A percentile compares a stretch with the other conserved stretches of the same genome.
phyloP scores from a whole-genome alignment of 2,888 invertebrate species.

The Byasa hedistus region DNA sequence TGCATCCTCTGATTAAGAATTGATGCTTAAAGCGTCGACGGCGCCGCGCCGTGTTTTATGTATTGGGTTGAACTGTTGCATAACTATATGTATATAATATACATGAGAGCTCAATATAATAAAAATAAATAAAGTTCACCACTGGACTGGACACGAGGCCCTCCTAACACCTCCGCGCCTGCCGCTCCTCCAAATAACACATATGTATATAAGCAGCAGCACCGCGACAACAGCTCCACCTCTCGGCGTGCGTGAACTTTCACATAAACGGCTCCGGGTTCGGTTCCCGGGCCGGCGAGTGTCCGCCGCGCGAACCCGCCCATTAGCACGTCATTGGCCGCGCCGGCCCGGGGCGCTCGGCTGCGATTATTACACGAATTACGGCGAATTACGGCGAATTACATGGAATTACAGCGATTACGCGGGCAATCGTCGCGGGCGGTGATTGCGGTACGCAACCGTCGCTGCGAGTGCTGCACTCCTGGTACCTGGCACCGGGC shows the following conservation, averaged over 20 bases:
- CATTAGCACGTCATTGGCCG: slow-evolving; percentile 44
- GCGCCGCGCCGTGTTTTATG: not conserved
- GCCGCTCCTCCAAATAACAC: no score
- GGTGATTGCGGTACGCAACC: slow-evolving; percentile 12
- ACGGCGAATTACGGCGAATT: slow-evolving; percentile 22
- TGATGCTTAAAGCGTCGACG: slow-evolving; percentile 3
- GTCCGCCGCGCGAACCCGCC: slow-evolving; percentile 27
- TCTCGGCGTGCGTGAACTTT: slow-evolving; percentile 5
- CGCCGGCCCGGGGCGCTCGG: slow-evolving; percentile 30
- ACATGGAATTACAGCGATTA: slow-evolving; percentile 40
- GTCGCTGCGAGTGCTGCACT: not conserved
- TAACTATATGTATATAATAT: no score
- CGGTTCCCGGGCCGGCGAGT: slow-evolving; percentile 30
- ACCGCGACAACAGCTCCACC: no score
- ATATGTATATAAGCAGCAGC: no score
- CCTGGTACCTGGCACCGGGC: not conserved
- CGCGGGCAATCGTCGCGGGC: slow-evolving; percentile 36
- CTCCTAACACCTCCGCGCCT: no score
- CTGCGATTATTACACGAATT: slow-evolving; percentile 41
- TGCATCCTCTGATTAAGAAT: slow-evolving; percentile 18
- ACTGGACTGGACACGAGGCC: no score
- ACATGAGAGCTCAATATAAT: no score
- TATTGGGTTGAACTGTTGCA: no score
- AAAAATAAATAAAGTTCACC: no score
- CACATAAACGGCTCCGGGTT: slow-evolving; percentile 1